Percentiles rank a stretch among this genome's conserved stretches.
These are phyloP conservation scores for Phaedon cochleariae DNA, from an alignment of 2,888 invertebrate species.

Conservation along the genomic window DNA sequence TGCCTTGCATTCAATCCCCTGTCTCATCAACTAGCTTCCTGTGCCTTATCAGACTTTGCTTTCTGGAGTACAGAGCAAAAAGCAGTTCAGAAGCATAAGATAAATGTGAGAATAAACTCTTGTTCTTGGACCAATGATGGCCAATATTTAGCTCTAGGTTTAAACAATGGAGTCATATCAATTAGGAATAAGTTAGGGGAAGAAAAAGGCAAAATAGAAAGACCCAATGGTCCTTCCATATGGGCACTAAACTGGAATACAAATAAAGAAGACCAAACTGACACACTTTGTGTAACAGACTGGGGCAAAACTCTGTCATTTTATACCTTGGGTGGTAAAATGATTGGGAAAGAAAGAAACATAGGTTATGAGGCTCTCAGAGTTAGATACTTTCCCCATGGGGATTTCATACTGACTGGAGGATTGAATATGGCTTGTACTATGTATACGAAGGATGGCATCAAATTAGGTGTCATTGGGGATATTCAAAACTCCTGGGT, in stretches of 20 bases:
- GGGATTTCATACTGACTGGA: slow-evolving; percentile 82
- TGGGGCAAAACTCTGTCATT: slow-evolving; percentile 93
- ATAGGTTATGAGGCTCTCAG: slow-evolving; percentile 83
- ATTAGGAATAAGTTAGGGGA: slow-evolving; percentile 92
- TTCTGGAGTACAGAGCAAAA: slow-evolving; percentile 98
- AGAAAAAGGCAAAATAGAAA: slow-evolving; percentile 85
- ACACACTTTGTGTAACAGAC: slow-evolving; percentile 86
- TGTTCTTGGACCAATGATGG: slow-evolving; percentile 98
- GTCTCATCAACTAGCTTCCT: slow-evolving; percentile 90
- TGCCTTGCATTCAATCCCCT: slow-evolving; percentile 94
- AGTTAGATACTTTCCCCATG: slow-evolving; percentile 77
- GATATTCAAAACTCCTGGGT: slow-evolving; percentile 84
- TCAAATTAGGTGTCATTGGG: slow-evolving; percentile 77
- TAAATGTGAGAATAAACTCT: slow-evolving; percentile 81
- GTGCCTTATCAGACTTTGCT: slow-evolving; percentile 93
- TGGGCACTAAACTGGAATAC: slow-evolving; percentile 85
- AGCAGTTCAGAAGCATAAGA: slow-evolving; percentile 92
- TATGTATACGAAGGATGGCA: slow-evolving; percentile 84
- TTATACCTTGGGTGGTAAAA: slow-evolving; percentile 86
- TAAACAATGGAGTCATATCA: slow-evolving; percentile 88
- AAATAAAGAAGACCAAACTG: slow-evolving; percentile 65
- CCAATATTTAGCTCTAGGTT: slow-evolving; percentile 88
- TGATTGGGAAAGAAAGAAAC: slow-evolving; percentile 76
- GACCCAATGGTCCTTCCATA: slow-evolving; percentile 71
- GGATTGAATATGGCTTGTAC: slow-evolving; percentile 81